Evolutionary conservation across 2,797 vertebrate genomes (phyloP), one percentile per base, ranked within the genome.

Genomic region (Trachops cirrhosus): DNA sequence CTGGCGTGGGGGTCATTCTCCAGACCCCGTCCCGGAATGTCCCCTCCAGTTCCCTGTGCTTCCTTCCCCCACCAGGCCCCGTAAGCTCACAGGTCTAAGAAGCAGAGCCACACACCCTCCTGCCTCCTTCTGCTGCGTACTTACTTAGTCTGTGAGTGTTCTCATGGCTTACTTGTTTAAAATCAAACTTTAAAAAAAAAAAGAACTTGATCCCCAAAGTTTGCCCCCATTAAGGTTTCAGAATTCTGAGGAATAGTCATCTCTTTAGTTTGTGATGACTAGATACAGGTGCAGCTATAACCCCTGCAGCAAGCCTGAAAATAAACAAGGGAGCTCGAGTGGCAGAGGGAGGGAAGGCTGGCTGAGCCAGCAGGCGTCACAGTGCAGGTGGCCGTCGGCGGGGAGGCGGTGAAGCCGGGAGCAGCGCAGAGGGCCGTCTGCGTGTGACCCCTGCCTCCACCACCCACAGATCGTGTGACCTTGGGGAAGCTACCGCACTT

Each of bases 191-290:
- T 57, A 26, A 54, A 57, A 57, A 57, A 7, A n/a, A 5, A 52
- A n/a, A 54, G 14, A 44, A 32, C 29, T 52, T 77, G 41, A 54
- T 34, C 78, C 54, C 19, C 22, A 26, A 75, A 59, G 71, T 44
- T 62, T 70, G 68, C 44, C 6, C n/a, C 9, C 15, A 12, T 37
- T 18, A 18, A 67, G 75, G 18, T 79, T 89, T 82, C 37, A 91
- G 62, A 39, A 94, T 93, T 70, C 57, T 67, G 41, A 93, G 21
- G 22, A 93, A 83, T 44, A 39, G n/a, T 11, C 80, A 52, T 44
- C 24, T 86, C 32, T 88, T 48, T 34, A 16, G 82, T 62, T 95
- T 96, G 70, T 34, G 21, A 59, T 83, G 77, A 77, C n/a, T 59
- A 59, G 78, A 34, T 82, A 94, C 87, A 50, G 54, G 16, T 78